Conservation (phyloP, 2,113 vertebrate species). For the Phycodurus eques region DNA sequence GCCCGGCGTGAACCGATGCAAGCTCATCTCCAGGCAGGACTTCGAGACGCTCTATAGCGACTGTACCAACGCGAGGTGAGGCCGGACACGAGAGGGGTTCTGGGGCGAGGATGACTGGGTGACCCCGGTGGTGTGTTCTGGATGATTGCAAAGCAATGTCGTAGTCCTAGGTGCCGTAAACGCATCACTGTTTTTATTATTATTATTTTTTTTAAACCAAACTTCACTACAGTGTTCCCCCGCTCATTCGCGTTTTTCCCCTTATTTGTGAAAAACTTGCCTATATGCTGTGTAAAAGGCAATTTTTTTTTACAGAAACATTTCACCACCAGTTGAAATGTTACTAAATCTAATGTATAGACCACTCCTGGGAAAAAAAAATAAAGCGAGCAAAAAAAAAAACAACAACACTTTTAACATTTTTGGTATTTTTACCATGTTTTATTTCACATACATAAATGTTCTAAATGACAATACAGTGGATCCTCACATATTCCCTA, state of each 20-base stretch:
- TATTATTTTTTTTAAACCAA: background rate
- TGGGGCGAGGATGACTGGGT: background rate
- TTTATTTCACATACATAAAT: background rate
- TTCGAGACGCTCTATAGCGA: slow-evolving; percentile 95
- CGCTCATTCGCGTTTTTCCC: background rate
- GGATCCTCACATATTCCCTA: background rate
- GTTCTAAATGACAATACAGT: background rate
- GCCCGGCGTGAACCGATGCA: slow-evolving; percentile 96
- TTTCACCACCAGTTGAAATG: background rate
- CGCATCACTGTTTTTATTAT: background rate
- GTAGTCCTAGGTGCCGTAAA: background rate
- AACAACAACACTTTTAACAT: background rate
- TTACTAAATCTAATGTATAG: background rate
- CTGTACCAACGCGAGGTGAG: slow-evolving; percentile 93
- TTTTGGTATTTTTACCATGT: background rate
- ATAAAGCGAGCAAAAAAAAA: background rate
- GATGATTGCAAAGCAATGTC: too few species aligned
- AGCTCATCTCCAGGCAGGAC: slow-evolving; percentile 96
- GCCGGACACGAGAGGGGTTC: background rate
- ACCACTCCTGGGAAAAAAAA: background rate
- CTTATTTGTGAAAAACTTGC: background rate
- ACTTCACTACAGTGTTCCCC: background rate
- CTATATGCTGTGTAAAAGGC: background rate
- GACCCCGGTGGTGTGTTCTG: background rate
- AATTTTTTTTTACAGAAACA: background rate